These are phyloP conservation scores for Drosophila kanekoi DNA, from an alignment of 2,888 invertebrate genomes.

Conservation along the genomic window DNA sequence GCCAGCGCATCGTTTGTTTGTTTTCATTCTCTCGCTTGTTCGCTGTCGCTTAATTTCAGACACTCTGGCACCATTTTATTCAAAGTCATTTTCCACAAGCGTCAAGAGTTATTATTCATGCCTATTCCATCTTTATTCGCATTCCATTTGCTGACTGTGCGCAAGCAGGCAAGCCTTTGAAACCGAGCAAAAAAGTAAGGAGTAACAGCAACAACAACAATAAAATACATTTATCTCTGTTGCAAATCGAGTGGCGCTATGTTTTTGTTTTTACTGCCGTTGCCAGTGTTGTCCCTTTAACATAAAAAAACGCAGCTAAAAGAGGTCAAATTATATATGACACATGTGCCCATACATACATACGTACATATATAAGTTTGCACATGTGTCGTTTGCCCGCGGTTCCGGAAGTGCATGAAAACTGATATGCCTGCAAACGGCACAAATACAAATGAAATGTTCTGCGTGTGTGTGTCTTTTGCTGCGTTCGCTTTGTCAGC, in stretches of 20 bases:
- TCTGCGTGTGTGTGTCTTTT: slow-evolving; percentile 14
- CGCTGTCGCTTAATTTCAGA: slow-evolving; percentile 68
- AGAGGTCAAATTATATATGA: background rate
- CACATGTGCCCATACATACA: background rate
- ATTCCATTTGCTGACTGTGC: slow-evolving; percentile 17
- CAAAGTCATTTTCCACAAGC: slow-evolving; percentile 69
- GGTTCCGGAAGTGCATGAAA: slow-evolving; percentile 42
- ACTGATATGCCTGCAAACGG: slow-evolving; percentile 33
- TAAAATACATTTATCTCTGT: slow-evolving; percentile 32
- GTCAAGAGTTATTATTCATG: slow-evolving; percentile 61
- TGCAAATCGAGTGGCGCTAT: slow-evolving; percentile 37
- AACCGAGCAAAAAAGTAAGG: background rate
- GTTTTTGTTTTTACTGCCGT: slow-evolving; percentile 14
- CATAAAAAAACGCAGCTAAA: slow-evolving; percentile 12
- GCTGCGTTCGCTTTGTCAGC: slow-evolving; percentile 9
- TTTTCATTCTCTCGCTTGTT: slow-evolving; percentile 55
- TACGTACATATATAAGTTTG: background rate
- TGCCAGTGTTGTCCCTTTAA: slow-evolving; percentile 25
- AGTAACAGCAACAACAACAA: slow-evolving; percentile 18
- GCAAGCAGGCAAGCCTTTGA: slow-evolving; percentile 6
- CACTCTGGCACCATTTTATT: slow-evolving; percentile 74
- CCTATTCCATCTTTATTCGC: slow-evolving; percentile 40
- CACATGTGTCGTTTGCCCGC: slow-evolving; percentile 11
- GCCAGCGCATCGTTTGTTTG: slow-evolving; percentile 64
- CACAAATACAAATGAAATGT: slow-evolving; percentile 9